Percentiles rank a stretch among this genome's conserved stretches.
Conservation (phyloP, 2,888 invertebrate species). For the Prosapia bicincta region DNA sequence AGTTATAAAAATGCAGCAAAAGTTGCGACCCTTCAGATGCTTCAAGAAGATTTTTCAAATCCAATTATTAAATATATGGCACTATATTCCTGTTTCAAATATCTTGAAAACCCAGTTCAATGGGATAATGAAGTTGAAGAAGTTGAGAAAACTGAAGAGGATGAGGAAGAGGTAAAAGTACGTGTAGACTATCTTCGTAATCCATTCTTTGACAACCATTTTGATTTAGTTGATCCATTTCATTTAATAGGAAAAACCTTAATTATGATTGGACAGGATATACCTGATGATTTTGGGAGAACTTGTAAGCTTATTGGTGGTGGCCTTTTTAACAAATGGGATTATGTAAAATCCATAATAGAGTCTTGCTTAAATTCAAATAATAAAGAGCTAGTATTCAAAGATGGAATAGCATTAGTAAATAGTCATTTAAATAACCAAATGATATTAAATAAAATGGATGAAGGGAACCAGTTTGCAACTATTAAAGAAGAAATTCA, state of each 20-base stretch:
- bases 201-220: constrained; percentile 84
- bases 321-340: constrained; percentile 63
- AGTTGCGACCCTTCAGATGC: constrained; percentile 74
- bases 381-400: constrained; percentile 44
- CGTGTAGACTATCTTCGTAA: constrained; percentile 77
- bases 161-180: constrained; percentile 63
- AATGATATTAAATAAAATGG: not conserved
- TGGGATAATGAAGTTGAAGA: constrained; percentile 46
- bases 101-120: constrained; percentile 53
- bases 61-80: constrained; percentile 64
- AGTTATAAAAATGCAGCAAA: constrained; percentile 70
- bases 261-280: constrained; percentile 55
- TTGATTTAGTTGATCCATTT: constrained; percentile 70
- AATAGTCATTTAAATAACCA: constrained; percentile 37
- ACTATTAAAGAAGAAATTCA: constrained; percentile 5
- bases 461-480: not conserved
- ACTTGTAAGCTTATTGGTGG: constrained; percentile 64
- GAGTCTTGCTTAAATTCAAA: constrained; percentile 30
- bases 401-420: constrained; percentile 47
- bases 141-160: constrained; percentile 45
- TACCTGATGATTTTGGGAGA: constrained; percentile 48
- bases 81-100: constrained; percentile 71
- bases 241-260: constrained; percentile 82
- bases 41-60: constrained; percentile 82
- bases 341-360: constrained; percentile 47